Percentiles rank a stretch among this genome's conserved stretches.
Evolutionary conservation across 2,797 vertebrate genomes (phyloP).

Genomic region (Luscinia luscinia): DNA sequence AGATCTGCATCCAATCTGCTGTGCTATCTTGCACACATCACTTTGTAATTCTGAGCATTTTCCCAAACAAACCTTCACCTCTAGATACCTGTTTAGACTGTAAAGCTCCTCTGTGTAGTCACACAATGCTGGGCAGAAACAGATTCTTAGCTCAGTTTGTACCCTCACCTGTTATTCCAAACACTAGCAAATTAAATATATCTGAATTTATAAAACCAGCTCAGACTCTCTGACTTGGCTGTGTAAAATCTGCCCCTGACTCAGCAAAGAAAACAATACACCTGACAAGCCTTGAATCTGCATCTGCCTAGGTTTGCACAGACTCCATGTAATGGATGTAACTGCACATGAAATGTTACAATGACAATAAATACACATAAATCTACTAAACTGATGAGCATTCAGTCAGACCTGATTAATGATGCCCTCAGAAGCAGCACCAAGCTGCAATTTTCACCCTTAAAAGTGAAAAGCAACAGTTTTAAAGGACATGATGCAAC

Average conservation of each 20-base stretch:
- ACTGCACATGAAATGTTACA: constrained; percentile 39
- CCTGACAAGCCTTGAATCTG: not conserved
- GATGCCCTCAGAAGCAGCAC: constrained; percentile 25
- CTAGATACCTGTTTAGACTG: not conserved
- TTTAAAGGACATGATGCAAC: constrained; percentile 20
- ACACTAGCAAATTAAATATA: not conserved
- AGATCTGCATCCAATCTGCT: not conserved
- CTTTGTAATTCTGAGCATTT: not conserved
- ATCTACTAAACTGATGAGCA: constrained; percentile 41
- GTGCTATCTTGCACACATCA: not conserved
- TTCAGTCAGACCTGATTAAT: constrained; percentile 45
- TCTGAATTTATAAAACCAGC: not conserved
- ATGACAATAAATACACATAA: constrained; percentile 53
- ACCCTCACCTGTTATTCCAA: not conserved
- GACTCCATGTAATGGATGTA: not conserved
- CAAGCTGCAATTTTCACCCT: constrained; percentile 26
- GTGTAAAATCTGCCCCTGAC: not conserved
- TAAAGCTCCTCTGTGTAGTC: not conserved
- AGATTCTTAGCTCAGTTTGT: not conserved
- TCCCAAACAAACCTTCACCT: not conserved
- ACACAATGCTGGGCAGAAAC: not conserved
- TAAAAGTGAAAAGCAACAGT: constrained; percentile 23
- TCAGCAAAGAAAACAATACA: not conserved
- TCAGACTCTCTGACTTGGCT: not conserved
- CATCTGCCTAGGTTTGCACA: not conserved